Evolutionary conservation across 1,140 invertebrate species (phyloP).

Genomic region (Reticulitermes speratus): DNA sequence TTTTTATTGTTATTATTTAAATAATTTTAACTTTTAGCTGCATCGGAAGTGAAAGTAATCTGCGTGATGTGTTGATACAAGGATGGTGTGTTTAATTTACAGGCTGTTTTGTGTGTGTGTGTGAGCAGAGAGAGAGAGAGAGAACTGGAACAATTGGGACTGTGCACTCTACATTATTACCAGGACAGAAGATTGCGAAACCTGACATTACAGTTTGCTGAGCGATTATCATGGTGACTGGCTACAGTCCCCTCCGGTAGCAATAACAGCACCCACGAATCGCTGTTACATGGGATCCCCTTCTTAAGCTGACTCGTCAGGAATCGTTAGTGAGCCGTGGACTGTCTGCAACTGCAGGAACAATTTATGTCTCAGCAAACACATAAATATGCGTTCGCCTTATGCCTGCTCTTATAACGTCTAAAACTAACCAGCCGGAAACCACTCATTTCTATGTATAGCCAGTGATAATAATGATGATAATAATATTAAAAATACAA

Average conservation of each 20-base stretch:
- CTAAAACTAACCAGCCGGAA: not conserved
- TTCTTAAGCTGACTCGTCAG: not conserved
- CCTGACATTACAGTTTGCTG: conserved; percentile 5
- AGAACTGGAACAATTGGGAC: not conserved
- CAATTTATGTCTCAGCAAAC: not conserved
- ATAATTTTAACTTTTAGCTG: no score
- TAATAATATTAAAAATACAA: not conserved
- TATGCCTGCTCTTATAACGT: no score
- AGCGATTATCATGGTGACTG: conserved; percentile 11
- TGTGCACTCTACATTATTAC: not conserved
- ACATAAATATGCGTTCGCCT: not conserved
- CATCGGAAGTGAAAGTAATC: no score
- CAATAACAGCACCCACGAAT: conserved; percentile 14
- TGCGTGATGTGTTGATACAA: no score
- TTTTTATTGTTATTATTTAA: no score
- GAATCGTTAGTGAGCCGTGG: not conserved
- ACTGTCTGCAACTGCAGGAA: not conserved
- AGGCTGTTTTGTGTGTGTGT: no score
- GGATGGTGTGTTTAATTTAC: no score
- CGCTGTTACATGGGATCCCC: not conserved
- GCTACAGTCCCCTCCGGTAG: not conserved
- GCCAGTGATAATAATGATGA: not conserved
- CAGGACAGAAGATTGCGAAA: not conserved
- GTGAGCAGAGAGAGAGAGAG: not conserved
- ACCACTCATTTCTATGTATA: not conserved